Base-by-base conservation (phyloP, 2,797 vertebrate species). In the Pantherophis alleghaniensis region DNA sequence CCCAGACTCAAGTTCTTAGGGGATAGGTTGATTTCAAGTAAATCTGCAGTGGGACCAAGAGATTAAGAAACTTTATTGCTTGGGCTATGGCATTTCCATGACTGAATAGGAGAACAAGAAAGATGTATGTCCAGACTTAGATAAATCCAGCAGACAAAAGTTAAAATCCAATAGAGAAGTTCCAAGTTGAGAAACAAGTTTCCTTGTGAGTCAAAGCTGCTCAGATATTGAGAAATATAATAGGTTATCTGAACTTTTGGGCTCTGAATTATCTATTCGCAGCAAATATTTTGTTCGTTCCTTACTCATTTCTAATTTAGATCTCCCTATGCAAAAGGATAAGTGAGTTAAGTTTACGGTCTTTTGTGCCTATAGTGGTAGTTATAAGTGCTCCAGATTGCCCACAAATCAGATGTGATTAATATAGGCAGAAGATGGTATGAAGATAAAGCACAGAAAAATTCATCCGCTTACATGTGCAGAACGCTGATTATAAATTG, bases 351-450 rank as follows among this genome's bases (percentile, higher is more conserved):
- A 32, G 56, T 86, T 63, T 63, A 83, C 9, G n/a, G 59, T 90
- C 86, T 61, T 63, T 60, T 92, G 69, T 56, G 87, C 28, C 87
- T 56, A 69, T 42, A 55, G 18, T 86, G 47, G 51, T 90, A 66
- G 57, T 79, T 91, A 57, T 69, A 87, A 69, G 60, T 91, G 91
- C 87, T 93, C 86, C 87, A 88, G 66, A 74, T n/a, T 69, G 88
- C 66, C 79, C 87, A n/a, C 92, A 94, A 93, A 94, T 87, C 88
- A 86, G 92, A 93, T 89, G 91, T 92, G 92, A 89, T 93, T 60
- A 95, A 92, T 94, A 91, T 37, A 74, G 89, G 88, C 86, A 94
- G 59, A 55, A 86, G 69, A 91, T 92, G 61, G 87, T 89, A 91
- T 87, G 92, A 94, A 69, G 88, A 61, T 93, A 94, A 89, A 90